Conservation (phyloP, 2,888 invertebrate genomes). For the Hydrotaea cyrtoneurina region DNA sequence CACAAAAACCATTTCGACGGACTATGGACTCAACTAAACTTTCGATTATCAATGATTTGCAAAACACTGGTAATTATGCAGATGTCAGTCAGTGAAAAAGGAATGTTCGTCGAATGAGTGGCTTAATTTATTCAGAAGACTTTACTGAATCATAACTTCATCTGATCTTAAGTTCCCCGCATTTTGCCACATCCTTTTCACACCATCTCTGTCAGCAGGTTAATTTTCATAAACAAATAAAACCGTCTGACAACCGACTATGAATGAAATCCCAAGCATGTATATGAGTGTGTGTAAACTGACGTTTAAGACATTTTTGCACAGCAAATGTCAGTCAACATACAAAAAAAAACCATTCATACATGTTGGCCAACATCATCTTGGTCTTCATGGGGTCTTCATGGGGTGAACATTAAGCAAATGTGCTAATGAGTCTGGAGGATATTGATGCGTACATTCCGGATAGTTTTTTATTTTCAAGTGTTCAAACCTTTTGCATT, state of each 20-base stretch:
- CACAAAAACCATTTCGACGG: too few relatives aligned
- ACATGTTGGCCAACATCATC: not conserved
- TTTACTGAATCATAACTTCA: too few relatives aligned
- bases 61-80: too few relatives aligned
- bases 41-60: too few relatives aligned
- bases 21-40: too few relatives aligned
- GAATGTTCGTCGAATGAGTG: too few relatives aligned
- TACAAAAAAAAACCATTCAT: not conserved
- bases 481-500: not conserved
- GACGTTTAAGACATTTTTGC: not conserved
- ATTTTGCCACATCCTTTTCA: not conserved
- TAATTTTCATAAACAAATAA: conserved; percentile 44
- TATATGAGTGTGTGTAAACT: not conserved
- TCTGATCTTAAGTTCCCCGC: too few relatives aligned
- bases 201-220: conserved; percentile 18
- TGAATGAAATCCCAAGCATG: not conserved
- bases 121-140: too few relatives aligned
- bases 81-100: too few relatives aligned
- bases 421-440: conserved; percentile 57
- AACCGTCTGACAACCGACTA: not conserved
- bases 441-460: conserved; percentile 4
- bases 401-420: conserved; percentile 1
- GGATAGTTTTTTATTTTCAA: not conserved
- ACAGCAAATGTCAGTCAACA: not conserved
- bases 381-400: too few relatives aligned